These are phyloP conservation scores for Campylorhamphus procurvoides DNA, from an alignment of 2,113 vertebrate species.

Conservation along the genomic window DNA sequence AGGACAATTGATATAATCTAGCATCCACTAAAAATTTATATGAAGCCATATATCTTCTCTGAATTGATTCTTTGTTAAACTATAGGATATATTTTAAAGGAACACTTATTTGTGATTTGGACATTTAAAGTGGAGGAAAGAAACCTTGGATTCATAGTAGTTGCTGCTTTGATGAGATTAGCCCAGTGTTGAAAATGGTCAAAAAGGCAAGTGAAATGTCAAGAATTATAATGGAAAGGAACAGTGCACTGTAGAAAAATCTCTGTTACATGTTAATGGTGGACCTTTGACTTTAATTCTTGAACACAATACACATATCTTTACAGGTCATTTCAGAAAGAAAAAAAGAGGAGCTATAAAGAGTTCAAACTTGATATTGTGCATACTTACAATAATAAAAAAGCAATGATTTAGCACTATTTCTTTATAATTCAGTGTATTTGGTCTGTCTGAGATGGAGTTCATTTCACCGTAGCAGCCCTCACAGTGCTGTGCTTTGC, in stretches of 20 bases:
- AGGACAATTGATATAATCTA: slow-evolving; percentile 19
- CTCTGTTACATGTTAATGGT: background rate
- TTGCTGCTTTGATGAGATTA: background rate
- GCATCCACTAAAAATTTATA: slow-evolving; percentile 21
- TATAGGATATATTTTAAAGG: slow-evolving; percentile 10
- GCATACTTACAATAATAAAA: background rate
- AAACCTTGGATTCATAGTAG: background rate
- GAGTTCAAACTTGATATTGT: background rate
- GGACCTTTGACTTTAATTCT: background rate
- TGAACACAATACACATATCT: background rate
- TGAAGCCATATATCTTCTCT: background rate
- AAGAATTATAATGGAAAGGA: background rate
- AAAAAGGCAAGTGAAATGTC: background rate
- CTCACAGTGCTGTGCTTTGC: background rate
- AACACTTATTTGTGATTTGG: background rate
- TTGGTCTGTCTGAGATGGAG: background rate
- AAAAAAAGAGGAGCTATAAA: background rate
- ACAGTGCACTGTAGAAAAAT: background rate
- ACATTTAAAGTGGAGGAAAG: background rate
- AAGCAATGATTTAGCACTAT: background rate
- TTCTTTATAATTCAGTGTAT: background rate
- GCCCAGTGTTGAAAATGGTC: background rate
- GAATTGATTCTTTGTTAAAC: slow-evolving; percentile 39
- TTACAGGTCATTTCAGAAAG: background rate
- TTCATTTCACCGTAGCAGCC: background rate